These are phyloP conservation scores for Actinernus sp. DNA, from an alignment of 92 coral and sea anemone genomes.

Conservation along the genomic window DNA sequence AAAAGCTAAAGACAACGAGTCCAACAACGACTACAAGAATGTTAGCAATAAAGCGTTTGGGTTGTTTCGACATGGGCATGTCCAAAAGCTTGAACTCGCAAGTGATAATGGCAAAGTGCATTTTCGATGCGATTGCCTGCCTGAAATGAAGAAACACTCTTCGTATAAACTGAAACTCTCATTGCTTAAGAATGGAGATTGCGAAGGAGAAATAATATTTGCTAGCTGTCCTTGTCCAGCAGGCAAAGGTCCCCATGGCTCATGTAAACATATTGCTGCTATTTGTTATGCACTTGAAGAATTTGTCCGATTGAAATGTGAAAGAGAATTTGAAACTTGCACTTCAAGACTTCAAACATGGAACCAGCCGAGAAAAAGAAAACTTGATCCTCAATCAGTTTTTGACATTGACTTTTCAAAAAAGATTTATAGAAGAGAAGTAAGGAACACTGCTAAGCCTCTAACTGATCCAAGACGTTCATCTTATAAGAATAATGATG, in stretches of 20 bases:
- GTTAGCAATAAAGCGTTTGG: slow-evolving; percentile 67
- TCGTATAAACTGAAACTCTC: slow-evolving; percentile 55
- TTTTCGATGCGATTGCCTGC: slow-evolving; percentile 61
- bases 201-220: slow-evolving; percentile 65
- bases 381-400: slow-evolving; percentile 53
- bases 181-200: slow-evolving; percentile 46
- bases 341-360: slow-evolving; percentile 55
- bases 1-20: slow-evolving; percentile 61
- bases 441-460: slow-evolving; percentile 37
- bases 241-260: slow-evolving; percentile 57
- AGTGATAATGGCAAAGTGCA: slow-evolving; percentile 42
- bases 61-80: slow-evolving; percentile 63
- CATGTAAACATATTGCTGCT: slow-evolving; percentile 64
- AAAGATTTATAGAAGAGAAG: slow-evolving; percentile 53
- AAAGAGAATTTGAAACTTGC: slow-evolving; percentile 52
- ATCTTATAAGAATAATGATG: slow-evolving; percentile 23
- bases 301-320: slow-evolving; percentile 34
- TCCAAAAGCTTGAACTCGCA: slow-evolving; percentile 57
- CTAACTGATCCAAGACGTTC: slow-evolving; percentile 49
- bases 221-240: slow-evolving; percentile 77
- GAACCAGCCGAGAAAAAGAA: slow-evolving; percentile 56
- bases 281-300: slow-evolving; percentile 68
- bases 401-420: slow-evolving; percentile 58
- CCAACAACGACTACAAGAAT: slow-evolving; percentile 70
- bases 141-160: slow-evolving; percentile 56